phyloP scores from a whole-genome alignment of 2,113 vertebrate species.

The Varanus salvator region DNA sequence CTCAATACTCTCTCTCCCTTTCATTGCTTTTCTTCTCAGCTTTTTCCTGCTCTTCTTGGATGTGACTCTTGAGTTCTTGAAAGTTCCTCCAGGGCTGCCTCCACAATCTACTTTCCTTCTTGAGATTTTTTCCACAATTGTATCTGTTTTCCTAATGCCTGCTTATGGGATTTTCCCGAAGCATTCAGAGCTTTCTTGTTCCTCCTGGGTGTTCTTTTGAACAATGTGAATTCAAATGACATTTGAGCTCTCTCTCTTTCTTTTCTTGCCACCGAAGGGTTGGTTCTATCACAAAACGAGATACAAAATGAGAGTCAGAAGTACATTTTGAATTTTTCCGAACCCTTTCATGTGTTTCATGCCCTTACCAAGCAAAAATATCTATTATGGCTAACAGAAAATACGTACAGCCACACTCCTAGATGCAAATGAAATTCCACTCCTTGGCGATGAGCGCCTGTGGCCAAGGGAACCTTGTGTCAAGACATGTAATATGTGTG shows the following conservation, averaged over 20 bases:
- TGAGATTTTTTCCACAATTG: neutral
- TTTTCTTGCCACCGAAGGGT: neutral
- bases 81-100: neutral
- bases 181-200: slow-evolving; percentile 10
- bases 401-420: too few relatives aligned
- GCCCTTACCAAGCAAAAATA: too few relatives aligned
- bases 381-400: too few relatives aligned
- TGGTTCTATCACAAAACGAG: too few relatives aligned
- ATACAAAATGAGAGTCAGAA: too few relatives aligned
- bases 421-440: too few relatives aligned
- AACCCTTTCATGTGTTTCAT: neutral
- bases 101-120: slow-evolving; percentile 2
- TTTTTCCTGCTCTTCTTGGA: neutral
- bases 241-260: slow-evolving; percentile 14
- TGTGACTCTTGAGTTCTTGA: neutral
- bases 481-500: too few relatives aligned
- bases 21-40: neutral
- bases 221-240: neutral
- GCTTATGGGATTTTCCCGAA: neutral
- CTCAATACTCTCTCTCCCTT: neutral
- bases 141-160: slow-evolving; percentile 23
- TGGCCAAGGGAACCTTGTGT: too few relatives aligned
- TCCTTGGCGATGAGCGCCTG: too few relatives aligned
- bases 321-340: neutral
- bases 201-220: neutral